These are phyloP conservation scores for Megaustenia siamemsis DNA, from an alignment of 2,888 invertebrate genomes.

Conservation along the genomic window DNA sequence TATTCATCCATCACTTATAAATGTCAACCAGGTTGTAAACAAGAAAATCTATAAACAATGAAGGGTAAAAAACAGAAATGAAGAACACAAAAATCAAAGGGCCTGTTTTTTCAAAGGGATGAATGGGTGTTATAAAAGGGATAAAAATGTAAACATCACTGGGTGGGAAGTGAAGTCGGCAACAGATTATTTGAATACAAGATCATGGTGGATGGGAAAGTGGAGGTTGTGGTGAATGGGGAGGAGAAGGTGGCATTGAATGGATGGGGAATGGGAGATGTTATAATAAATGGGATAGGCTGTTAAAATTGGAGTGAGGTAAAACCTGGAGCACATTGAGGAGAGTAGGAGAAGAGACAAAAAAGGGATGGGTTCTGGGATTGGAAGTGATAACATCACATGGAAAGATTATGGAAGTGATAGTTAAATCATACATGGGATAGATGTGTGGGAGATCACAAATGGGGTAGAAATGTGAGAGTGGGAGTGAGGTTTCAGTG, in stretches of 20 bases:
- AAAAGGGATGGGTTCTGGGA: not conserved
- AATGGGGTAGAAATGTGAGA: not conserved
- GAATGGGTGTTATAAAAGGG: not conserved
- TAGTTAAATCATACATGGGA: not conserved
- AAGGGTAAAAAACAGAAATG: not conserved
- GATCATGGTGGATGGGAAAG: not conserved
- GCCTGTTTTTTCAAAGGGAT: not conserved
- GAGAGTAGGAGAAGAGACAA: not conserved
- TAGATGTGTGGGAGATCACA: not conserved
- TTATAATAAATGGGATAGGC: not conserved
- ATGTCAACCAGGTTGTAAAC: too few relatives aligned
- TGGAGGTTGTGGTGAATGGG: not conserved
- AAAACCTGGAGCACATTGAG: not conserved
- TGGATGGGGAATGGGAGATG: not conserved
- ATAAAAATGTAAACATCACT: not conserved
- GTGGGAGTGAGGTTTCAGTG: not conserved
- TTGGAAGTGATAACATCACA: not conserved
- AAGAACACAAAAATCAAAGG: not conserved
- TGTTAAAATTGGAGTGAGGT: conserved; percentile 4
- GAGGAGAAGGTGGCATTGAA: not conserved
- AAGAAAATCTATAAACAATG: not conserved
- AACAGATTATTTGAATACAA: not conserved
- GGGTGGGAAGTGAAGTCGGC: not conserved
- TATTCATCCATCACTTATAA: not conserved
- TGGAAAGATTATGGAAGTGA: not conserved